phyloP scores from a whole-genome alignment of 2,113 vertebrate species.

The Equus quagga region DNA sequence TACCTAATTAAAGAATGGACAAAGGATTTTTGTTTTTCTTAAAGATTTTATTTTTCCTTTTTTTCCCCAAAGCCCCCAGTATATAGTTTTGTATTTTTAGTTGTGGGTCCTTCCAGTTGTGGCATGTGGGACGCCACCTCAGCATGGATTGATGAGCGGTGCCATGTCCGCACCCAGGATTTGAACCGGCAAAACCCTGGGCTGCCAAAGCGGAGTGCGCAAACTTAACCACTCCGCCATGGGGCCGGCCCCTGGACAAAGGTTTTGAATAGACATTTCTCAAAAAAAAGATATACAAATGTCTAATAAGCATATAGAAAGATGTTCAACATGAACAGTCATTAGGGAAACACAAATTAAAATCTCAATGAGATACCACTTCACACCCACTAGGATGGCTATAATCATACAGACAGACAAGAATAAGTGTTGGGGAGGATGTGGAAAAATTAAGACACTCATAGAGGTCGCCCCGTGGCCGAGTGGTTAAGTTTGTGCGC shows the following conservation, averaged over 20 bases:
- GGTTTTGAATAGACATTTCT: neutral
- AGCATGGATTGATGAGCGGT: no score
- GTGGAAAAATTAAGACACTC: neutral
- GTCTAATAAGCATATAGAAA: conserved; percentile 24
- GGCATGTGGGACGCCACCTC: no score
- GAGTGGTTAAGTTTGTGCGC: no score
- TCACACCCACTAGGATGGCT: neutral
- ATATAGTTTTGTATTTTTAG: no score
- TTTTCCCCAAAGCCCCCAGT: no score
- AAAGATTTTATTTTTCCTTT: no score
- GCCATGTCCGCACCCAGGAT: no score
- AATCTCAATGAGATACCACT: conserved; percentile 20
- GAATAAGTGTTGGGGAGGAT: neutral
- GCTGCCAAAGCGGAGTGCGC: no score
- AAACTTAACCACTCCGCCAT: no score
- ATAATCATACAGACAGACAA: conserved; percentile 33
- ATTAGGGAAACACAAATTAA: conserved; percentile 46
- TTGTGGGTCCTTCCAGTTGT: no score
- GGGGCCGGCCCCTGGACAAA: neutral
- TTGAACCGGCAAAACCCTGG: no score
- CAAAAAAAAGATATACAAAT: neutral
- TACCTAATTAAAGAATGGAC: neutral
- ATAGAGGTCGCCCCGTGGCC: neutral
- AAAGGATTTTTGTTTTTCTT: neutral
- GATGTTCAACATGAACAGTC: neutral